Conservation (phyloP, 2,113 vertebrate genomes). For the Pongo abelii region DNA sequence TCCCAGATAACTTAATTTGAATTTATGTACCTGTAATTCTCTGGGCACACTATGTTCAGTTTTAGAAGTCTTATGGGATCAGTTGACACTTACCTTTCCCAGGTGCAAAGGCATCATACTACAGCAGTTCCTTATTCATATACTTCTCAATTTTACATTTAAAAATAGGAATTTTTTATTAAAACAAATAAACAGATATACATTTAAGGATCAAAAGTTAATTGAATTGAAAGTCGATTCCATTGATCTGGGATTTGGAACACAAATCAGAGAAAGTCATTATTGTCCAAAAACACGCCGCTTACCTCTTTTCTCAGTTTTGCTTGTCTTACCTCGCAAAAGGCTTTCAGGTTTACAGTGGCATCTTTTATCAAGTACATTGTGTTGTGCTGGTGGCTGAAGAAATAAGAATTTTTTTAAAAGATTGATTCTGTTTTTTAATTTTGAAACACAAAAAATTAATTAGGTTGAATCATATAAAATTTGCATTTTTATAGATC, state of each 20-base stretch:
- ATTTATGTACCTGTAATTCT: neutral
- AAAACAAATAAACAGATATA: neutral
- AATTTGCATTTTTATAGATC: neutral
- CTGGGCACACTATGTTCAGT: neutral
- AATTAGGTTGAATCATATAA: neutral
- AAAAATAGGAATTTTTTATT: neutral
- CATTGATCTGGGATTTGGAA: neutral
- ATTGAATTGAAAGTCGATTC: neutral
- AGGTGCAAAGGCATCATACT: accelerated
- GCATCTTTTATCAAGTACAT: neutral
- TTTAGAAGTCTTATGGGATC: neutral
- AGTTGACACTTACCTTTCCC: neutral
- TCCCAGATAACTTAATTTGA: neutral
- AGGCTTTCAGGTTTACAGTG: neutral
- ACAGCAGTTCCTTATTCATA: neutral
- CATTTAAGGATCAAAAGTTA: neutral
- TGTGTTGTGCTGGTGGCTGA: neutral
- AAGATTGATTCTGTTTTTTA: neutral
- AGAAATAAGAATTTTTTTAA: neutral
- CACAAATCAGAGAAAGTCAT: neutral
- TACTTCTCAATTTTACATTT: neutral
- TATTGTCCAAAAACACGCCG: neutral
- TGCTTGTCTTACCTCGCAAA: neutral
- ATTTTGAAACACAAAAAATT: constrained; percentile 5
- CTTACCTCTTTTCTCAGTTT: neutral